Base-by-base conservation (phyloP, 2,888 invertebrate species). In the Gerris lacustris region DNA sequence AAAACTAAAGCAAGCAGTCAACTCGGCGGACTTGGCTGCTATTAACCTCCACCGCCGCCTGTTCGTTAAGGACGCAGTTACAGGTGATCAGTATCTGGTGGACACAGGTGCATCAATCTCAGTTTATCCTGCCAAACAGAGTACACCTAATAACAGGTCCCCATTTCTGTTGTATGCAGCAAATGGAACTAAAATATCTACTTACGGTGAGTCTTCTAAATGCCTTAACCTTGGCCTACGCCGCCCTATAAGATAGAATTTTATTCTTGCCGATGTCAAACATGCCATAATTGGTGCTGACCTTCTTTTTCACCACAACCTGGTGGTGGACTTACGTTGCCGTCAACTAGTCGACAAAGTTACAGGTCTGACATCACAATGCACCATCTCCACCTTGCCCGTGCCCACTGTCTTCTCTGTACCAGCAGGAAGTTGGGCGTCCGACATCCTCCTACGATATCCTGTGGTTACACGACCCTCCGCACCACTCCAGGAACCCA, bases 101-200 rank as follows among this genome's bases (percentile, higher is more conserved):
- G 76, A 72, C 55, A 45, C 72, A 73, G 44, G 72, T 68, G 6
- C 73, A 73, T 11, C 70, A 68, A 15, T 72, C 70, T 63, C 72
- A 71, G 67, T 70, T 45, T 15, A 67, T 6, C 71, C 71, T 5
- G 67, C 66, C 15, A 55, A 55, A 15, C 55, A 2, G 5, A 55
- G 11, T 55, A 4, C 55, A 9, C 55, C 11, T 9, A 9, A 4
- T 15, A 15, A 15, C 11, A 9, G 1, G 55, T 55, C 55, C 9
- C 9, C 55, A 11, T 55, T 55, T 15, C 55, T 55, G 9, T 64
- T 72, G 5, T 55, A 45, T 45, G 72, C 70, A 7, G 72, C 72
- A 11, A 72, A 72, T 55, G 70, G 63, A 5, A 63, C 67, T 2
- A 44, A 15, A n/a, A 67, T 70, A 31, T 18, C 68, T 0, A 67